Conservation (phyloP, 37 sponge, comb jelly and placozoan genomes). For the Spongia lamella region DNA sequence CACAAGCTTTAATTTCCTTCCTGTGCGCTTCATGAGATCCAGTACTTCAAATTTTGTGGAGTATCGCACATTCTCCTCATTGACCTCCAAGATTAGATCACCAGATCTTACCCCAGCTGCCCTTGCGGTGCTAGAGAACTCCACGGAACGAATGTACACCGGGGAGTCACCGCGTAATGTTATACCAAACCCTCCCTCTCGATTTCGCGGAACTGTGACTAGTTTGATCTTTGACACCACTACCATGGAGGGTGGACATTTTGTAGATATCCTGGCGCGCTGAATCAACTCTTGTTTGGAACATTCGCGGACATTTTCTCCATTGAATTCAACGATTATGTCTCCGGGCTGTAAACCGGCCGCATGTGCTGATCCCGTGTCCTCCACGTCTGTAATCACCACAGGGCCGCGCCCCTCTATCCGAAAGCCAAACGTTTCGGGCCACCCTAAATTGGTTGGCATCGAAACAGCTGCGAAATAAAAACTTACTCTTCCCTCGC, state of each 20-base stretch:
- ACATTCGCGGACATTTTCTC: slow-evolving; percentile 61
- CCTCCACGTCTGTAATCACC: slow-evolving; percentile 54
- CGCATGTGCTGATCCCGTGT: slow-evolving; percentile 70
- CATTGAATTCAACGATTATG: slow-evolving; percentile 71
- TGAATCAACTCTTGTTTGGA: slow-evolving; percentile 48
- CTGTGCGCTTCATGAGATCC: slow-evolving; percentile 41
- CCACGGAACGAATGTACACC: slow-evolving; percentile 82
- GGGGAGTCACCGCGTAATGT: slow-evolving; percentile 77
- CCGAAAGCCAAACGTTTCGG: slow-evolving; percentile 86
- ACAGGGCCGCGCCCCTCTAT: slow-evolving; percentile 59
- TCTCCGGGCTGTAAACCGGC: slow-evolving; percentile 80
- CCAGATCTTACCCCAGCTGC: slow-evolving; percentile 78
- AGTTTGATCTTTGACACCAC: slow-evolving; percentile 67
- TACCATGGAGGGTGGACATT: slow-evolving; percentile 74
- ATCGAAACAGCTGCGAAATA: slow-evolving; percentile 1
- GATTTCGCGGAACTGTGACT: slow-evolving; percentile 16
- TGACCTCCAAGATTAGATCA: slow-evolving; percentile 78
- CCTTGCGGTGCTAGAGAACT: slow-evolving; percentile 64
- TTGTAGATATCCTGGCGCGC: slow-evolving; percentile 32
- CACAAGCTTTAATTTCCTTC: slow-evolving; percentile 24
- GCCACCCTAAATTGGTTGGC: slow-evolving; percentile 86
- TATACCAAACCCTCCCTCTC: slow-evolving; percentile 63
- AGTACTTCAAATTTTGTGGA: slow-evolving; percentile 54
- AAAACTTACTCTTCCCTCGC: too few relatives aligned
- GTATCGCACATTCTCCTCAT: slow-evolving; percentile 49